Conservation (phyloP, 2,113 vertebrate species). For the Spilogale gracilis region DNA sequence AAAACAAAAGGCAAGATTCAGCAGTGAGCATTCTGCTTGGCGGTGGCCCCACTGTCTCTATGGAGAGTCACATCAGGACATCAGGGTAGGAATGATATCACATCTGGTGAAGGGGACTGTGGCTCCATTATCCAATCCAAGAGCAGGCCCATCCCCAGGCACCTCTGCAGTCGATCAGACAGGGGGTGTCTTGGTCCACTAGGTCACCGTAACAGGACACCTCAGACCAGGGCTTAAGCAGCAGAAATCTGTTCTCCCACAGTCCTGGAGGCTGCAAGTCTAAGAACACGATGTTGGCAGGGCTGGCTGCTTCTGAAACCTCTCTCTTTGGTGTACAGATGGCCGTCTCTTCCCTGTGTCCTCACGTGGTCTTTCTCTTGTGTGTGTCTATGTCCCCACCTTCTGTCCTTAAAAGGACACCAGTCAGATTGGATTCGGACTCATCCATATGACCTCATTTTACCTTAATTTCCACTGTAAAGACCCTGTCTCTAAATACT, state of each 20-base stretch:
- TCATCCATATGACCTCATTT: background rate
- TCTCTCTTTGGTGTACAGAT: background rate
- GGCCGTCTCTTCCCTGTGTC: fast-evolving
- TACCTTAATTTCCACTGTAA: background rate
- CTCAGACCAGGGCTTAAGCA: background rate
- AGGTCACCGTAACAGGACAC: fast-evolving
- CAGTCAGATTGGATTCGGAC: background rate
- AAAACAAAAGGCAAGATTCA: background rate
- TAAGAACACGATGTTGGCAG: fast-evolving
- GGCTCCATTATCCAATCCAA: constrained; percentile 46
- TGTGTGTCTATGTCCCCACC: background rate
- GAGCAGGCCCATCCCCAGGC: background rate
- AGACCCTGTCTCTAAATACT: background rate
- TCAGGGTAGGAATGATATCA: background rate
- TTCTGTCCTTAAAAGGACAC: background rate
- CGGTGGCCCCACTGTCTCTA: fast-evolving
- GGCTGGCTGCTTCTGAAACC: fast-evolving
- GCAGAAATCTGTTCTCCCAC: background rate
- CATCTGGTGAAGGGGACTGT: constrained; percentile 59
- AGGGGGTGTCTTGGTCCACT: fast-evolving
- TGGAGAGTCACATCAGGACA: fast-evolving
- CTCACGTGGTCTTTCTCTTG: fast-evolving
- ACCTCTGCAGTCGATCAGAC: constrained; percentile 1
- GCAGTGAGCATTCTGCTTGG: fast-evolving
- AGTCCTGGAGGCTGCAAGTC: background rate